Percentiles rank a stretch among this genome's conserved stretches.
Conservation (phyloP, 2,113 vertebrate genomes). For the Neogobius melanostomus region DNA sequence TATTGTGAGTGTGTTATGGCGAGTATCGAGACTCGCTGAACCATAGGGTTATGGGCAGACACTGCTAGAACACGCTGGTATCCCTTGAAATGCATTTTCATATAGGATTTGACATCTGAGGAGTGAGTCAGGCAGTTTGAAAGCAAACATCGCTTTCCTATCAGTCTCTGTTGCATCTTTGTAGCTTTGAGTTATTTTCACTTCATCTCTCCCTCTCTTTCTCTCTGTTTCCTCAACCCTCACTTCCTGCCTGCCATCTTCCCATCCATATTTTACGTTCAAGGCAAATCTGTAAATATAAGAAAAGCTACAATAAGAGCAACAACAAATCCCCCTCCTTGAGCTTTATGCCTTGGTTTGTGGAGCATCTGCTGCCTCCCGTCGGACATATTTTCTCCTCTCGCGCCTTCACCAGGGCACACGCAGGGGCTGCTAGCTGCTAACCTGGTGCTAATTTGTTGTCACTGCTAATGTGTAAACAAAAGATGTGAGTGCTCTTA, state of each 20-base stretch:
- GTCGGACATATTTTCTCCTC: conserved; percentile 30
- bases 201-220: conserved; percentile 21
- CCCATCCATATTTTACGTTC: conserved; percentile 41
- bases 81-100: conserved; percentile 28
- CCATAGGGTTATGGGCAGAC: conserved; percentile 19
- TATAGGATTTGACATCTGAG: conserved; percentile 53
- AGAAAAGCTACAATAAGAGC: conserved; percentile 6
- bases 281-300: conserved; percentile 52
- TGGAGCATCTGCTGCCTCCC: conserved; percentile 43
- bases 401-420: conserved; percentile 38
- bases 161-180: conserved; percentile 30
- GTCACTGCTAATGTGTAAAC: conserved; percentile 29
- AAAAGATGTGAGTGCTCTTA: conserved; percentile 4
- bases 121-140: conserved; percentile 58
- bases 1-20: neutral
- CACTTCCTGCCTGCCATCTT: conserved; percentile 13
- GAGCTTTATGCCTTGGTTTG: conserved; percentile 18
- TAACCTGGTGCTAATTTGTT: conserved; percentile 21
- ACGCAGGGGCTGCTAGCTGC: conserved; percentile 52
- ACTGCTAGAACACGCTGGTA: conserved; percentile 40
- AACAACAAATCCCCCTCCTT: conserved; percentile 32
- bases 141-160: conserved; percentile 44
- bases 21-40: conserved; percentile 30
- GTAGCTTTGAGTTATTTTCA: conserved; percentile 56
- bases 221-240: neutral